Percentiles rank a stretch among this genome's conserved stretches.
Evolutionary conservation across 2,888 invertebrate species (phyloP).

Genomic region (Diachrysia chrysitis): DNA sequence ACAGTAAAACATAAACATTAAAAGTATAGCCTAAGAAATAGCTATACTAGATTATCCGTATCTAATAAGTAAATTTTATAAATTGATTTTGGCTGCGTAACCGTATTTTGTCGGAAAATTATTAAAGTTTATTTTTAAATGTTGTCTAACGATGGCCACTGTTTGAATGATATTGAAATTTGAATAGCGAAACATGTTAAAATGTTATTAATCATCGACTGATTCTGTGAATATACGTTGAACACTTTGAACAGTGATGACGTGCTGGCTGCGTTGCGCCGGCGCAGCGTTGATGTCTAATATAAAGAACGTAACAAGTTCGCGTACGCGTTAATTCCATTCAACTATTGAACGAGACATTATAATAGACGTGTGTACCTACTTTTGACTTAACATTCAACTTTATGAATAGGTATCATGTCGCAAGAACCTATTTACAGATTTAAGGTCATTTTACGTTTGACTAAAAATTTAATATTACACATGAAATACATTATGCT

Average conservation of each 20-base stretch:
- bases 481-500: background rate
- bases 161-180: background rate
- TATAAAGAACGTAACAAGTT: slow-evolving; percentile 45
- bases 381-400: slow-evolving; percentile 30
- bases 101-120: slow-evolving; percentile 13
- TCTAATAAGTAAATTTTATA: slow-evolving; percentile 29
- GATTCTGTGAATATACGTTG: slow-evolving; percentile 15
- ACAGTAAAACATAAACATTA: slow-evolving; percentile 49
- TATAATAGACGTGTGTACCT: slow-evolving; percentile 24
- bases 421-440: slow-evolving; percentile 38
- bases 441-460: slow-evolving; percentile 30
- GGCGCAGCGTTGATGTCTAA: slow-evolving; percentile 66
- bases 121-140: background rate
- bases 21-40: slow-evolving; percentile 42
- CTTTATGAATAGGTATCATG: slow-evolving; percentile 39
- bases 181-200: slow-evolving; percentile 8
- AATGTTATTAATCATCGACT: slow-evolving; percentile 23
- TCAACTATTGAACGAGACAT: slow-evolving; percentile 47
- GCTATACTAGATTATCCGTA: slow-evolving; percentile 31
- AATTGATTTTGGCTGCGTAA: slow-evolving; percentile 9
- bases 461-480: slow-evolving; percentile 10
- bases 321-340: slow-evolving; percentile 52
- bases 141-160: background rate
- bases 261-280: slow-evolving; percentile 23
- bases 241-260: slow-evolving; percentile 16